phyloP scores from a whole-genome alignment of 2,888 invertebrate genomes.

The Mythimna loreyi region DNA sequence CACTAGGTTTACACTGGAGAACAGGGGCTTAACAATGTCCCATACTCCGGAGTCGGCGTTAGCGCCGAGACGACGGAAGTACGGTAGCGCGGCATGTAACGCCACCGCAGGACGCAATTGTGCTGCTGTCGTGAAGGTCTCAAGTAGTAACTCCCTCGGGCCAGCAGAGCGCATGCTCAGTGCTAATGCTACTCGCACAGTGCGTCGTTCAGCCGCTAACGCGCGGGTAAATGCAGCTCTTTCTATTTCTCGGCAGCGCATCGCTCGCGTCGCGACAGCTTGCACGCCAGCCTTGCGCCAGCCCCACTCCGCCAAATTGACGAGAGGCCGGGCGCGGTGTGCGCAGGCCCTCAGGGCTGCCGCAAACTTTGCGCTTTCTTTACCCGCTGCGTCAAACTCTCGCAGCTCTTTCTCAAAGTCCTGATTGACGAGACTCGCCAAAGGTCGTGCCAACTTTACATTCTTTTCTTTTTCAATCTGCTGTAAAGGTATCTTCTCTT shows the following conservation, averaged over 20 bases:
- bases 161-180: conserved; percentile 55
- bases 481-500: conserved; percentile 26
- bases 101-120: conserved; percentile 58
- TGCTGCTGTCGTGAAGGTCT: conserved; percentile 36
- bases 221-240: conserved; percentile 58
- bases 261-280: conserved; percentile 73
- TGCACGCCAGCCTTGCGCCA: conserved; percentile 76
- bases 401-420: conserved; percentile 49
- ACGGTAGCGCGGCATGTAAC: conserved; percentile 68
- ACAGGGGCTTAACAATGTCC: conserved; percentile 70
- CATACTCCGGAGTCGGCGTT: conserved; percentile 67
- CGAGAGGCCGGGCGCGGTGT: conserved; percentile 69
- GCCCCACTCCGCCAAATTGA: conserved; percentile 68
- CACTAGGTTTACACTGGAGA: conserved; percentile 65
- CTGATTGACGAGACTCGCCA: conserved; percentile 49
- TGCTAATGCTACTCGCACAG: conserved; percentile 69
- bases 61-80: conserved; percentile 60
- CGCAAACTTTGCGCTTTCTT: conserved; percentile 57
- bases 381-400: conserved; percentile 50
- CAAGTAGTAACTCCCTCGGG: background rate
- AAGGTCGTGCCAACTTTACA: conserved; percentile 52
- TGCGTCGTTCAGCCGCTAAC: conserved; percentile 68
- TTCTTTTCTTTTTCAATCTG: conserved; percentile 31
- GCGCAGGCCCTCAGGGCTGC: conserved; percentile 72
- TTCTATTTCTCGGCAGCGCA: conserved; percentile 66